Evolutionary conservation across 2,797 vertebrate species (phyloP).

Genomic region (Lacerta bilineata): DNA sequence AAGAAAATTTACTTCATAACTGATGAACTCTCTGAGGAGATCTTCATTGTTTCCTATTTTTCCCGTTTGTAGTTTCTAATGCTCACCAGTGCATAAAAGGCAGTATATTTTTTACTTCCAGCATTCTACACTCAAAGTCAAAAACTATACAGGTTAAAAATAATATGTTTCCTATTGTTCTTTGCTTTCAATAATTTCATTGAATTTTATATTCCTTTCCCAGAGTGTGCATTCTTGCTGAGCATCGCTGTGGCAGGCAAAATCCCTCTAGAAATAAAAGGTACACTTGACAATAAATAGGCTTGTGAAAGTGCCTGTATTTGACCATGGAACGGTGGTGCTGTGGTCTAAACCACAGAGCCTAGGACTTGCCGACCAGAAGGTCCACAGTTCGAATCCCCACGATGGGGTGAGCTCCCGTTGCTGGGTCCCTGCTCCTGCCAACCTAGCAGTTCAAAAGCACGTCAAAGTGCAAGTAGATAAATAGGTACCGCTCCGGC

Average conservation of each 20-base stretch:
- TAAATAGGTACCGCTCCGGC: too few relatives aligned
- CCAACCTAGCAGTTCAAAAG: too few relatives aligned
- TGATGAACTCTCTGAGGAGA: conserved; percentile 52
- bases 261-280: conserved; percentile 58
- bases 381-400: too few relatives aligned
- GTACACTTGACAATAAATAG: conserved; percentile 54
- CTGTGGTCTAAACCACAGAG: too few relatives aligned
- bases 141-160: conserved; percentile 55
- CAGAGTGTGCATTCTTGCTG: conserved; percentile 58
- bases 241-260: conserved; percentile 27
- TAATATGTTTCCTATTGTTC: conserved; percentile 56
- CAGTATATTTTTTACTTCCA: conserved; percentile 69
- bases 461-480: too few relatives aligned
- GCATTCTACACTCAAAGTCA: conserved; percentile 57
- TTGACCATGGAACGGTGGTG: conserved; percentile 12
- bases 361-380: too few relatives aligned
- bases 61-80: conserved; percentile 67
- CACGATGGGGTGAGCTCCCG: too few relatives aligned
- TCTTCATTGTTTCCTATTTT: conserved; percentile 66
- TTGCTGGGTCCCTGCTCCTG: too few relatives aligned
- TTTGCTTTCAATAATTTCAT: conserved; percentile 59
- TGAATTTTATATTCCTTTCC: conserved; percentile 60
- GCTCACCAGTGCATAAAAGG: conserved; percentile 66
- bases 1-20: conserved; percentile 56
- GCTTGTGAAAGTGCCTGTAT: conserved; percentile 28